Conservation (phyloP, 2,888 invertebrate genomes). For the Ctena decussata region DNA sequence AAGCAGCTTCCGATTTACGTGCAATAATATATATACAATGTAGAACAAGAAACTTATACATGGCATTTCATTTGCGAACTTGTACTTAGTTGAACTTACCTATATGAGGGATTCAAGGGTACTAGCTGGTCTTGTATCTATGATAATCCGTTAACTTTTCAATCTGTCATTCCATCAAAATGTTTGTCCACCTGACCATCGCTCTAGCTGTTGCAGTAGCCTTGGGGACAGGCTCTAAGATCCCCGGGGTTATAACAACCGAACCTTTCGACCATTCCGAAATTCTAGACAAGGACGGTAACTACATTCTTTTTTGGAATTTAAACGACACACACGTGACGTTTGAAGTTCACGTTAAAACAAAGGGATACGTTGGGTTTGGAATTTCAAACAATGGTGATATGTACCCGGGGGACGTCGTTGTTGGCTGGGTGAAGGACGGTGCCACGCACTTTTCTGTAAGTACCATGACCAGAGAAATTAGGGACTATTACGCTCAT, state of each 20-base stretch:
- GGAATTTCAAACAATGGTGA: constrained; percentile 94
- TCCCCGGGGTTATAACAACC: constrained; percentile 30
- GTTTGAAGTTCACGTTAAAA: constrained; percentile 60
- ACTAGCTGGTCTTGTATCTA: too few relatives aligned
- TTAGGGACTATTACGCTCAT: too few relatives aligned
- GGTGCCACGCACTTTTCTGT: constrained; percentile 62
- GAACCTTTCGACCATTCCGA: constrained; percentile 27
- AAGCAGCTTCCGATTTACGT: too few relatives aligned
- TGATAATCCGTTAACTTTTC: too few relatives aligned
- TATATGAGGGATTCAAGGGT: too few relatives aligned
- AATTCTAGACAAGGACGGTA: constrained; percentile 42
- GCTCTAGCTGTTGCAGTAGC: not conserved
- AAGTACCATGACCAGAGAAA: too few relatives aligned
- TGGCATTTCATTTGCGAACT: too few relatives aligned
- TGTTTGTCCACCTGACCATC: too few relatives aligned
- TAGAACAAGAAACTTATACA: too few relatives aligned
- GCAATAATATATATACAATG: too few relatives aligned
- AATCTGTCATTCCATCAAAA: too few relatives aligned
- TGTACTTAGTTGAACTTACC: too few relatives aligned
- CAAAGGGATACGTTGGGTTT: constrained; percentile 93
- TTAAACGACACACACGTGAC: constrained; percentile 58
- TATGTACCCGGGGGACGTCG: constrained; percentile 94
- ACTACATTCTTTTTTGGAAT: constrained; percentile 60
- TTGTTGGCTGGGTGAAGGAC: constrained; percentile 93
- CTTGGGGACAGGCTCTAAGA: not conserved